A percentile compares a stretch with the other conserved stretches of the same genome.
Evolutionary conservation across 2,888 invertebrate species (phyloP).

Genomic region (Pristionchus arcanus): DNA sequence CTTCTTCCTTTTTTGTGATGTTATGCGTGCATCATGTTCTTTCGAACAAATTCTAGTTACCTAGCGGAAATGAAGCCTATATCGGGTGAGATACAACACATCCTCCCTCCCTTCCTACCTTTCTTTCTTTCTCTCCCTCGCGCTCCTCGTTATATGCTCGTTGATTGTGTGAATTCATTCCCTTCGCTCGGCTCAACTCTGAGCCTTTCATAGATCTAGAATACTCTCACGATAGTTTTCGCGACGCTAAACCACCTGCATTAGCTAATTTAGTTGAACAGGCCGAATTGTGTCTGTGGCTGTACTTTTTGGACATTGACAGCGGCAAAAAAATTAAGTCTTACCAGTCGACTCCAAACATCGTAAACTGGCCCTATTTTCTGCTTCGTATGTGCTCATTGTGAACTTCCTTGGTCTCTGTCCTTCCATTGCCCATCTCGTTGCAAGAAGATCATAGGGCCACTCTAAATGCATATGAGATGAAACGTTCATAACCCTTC

Average conservation of each 20-base stretch:
- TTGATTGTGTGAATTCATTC: constrained; percentile 27
- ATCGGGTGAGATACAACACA: not conserved
- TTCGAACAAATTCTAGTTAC: not conserved
- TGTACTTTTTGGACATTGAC: not conserved
- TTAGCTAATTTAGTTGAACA: not conserved
- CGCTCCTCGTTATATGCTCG: not conserved
- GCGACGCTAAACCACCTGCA: not conserved
- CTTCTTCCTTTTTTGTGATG: no score
- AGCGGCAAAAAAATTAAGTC: not conserved
- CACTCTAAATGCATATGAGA: constrained; percentile 30
- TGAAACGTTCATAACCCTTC: not conserved
- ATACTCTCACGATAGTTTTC: not conserved
- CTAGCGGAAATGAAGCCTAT: not conserved
- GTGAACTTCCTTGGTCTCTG: not conserved
- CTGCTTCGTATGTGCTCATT: constrained; percentile 10
- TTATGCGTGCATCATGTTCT: not conserved
- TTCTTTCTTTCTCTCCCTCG: not conserved
- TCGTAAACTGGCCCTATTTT: constrained; percentile 40
- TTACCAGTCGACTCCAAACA: not conserved
- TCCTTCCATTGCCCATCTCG: not conserved
- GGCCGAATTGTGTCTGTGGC: not conserved
- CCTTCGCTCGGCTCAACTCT: not conserved
- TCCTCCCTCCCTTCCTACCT: constrained; percentile 5
- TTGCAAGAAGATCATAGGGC: not conserved
- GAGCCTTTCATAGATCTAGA: not conserved